phyloP scores from a whole-genome alignment of 2,797 vertebrate species.

The Lates japonicus region DNA sequence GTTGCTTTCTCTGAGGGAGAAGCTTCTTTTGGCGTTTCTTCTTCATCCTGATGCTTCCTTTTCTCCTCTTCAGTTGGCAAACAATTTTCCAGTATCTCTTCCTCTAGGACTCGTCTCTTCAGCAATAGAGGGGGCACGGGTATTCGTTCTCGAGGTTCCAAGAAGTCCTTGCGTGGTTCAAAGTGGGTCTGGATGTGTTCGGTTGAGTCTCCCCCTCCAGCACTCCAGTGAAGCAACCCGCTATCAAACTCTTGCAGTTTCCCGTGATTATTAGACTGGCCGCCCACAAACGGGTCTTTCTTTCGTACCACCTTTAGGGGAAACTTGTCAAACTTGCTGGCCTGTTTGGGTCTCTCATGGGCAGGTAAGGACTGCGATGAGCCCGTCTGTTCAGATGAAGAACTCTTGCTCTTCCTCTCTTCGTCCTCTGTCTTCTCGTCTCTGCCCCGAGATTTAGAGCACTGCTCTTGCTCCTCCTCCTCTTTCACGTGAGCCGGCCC shows the following conservation, averaged over 20 bases:
- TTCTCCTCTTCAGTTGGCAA: constrained; percentile 81
- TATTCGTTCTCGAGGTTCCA: constrained; percentile 85
- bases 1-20: constrained; percentile 72
- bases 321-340: constrained; percentile 98
- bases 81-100: constrained; percentile 68
- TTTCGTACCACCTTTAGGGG: constrained; percentile 96
- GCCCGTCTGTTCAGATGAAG: constrained; percentile 83
- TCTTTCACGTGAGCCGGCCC: constrained; percentile 81
- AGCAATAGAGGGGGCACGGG: constrained; percentile 75
- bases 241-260: constrained; percentile 97
- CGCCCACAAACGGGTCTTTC: constrained; percentile 92
- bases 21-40: constrained; percentile 65
- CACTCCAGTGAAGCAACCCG: constrained; percentile 96
- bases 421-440: constrained; percentile 74
- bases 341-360: constrained; percentile 90
- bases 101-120: constrained; percentile 68
- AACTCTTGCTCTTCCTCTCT: constrained; percentile 81
- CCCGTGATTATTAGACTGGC: constrained; percentile 91
- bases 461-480: constrained; percentile 80
- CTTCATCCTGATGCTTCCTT: constrained; percentile 77
- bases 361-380: constrained; percentile 77
- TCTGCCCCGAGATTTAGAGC: constrained; percentile 51
- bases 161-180: constrained; percentile 91
- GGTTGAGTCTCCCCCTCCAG: constrained; percentile 97
- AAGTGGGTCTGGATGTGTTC: constrained; percentile 99